Evolutionary conservation across 2,113 vertebrate species (phyloP).

Genomic region (Phocoena phocoena): DNA sequence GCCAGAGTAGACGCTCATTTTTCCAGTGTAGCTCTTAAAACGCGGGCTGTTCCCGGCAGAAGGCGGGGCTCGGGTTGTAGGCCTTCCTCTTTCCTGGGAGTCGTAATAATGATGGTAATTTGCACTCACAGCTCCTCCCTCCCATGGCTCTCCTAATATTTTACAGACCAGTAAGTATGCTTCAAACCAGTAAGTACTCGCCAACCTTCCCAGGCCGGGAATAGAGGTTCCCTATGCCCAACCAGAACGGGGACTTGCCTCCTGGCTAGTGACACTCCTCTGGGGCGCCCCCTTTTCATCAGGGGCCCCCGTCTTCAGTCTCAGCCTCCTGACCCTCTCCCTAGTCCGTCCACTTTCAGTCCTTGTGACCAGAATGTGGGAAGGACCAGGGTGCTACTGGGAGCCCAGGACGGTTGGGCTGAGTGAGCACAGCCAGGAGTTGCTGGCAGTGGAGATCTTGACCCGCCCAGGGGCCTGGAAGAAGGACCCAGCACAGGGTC

Average conservation of each 20-base stretch:
- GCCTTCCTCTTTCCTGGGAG: background rate
- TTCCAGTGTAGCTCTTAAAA: background rate
- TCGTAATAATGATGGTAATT: constrained; percentile 55
- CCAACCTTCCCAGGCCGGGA: background rate
- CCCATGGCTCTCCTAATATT: constrained; percentile 57
- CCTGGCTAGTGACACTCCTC: background rate
- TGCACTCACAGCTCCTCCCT: constrained; percentile 72
- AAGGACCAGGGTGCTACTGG: background rate
- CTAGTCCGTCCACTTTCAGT: background rate
- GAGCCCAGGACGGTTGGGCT: background rate
- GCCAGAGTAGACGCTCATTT: background rate
- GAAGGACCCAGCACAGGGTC: too few relatives aligned
- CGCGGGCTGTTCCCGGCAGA: background rate
- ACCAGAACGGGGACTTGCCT: constrained; percentile 2
- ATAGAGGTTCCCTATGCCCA: background rate
- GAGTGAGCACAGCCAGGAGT: too few relatives aligned
- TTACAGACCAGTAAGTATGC: constrained; percentile 74
- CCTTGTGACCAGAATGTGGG: background rate
- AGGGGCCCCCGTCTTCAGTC: background rate
- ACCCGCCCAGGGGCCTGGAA: background rate
- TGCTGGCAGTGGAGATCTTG: accelerated
- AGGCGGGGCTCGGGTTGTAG: background rate
- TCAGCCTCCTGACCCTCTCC: background rate
- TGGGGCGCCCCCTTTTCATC: background rate
- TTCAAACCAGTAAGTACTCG: constrained; percentile 71